Evolutionary conservation across 2,888 invertebrate species (phyloP).

Genomic region (Patella ulyssiponensis): DNA sequence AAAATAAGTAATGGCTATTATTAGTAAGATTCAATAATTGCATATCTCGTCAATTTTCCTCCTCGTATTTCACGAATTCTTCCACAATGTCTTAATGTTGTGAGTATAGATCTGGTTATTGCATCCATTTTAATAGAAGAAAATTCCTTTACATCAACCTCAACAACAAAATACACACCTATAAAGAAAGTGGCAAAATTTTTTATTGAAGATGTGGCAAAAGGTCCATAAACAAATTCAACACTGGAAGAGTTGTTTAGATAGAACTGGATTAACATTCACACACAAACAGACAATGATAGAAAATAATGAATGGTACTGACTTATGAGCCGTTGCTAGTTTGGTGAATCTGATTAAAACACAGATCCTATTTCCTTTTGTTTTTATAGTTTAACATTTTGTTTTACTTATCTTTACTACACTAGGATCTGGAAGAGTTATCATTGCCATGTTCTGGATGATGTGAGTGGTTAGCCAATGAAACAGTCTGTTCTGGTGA

Average conservation of each 20-base stretch:
- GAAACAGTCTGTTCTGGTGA: too few species aligned
- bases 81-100: slow-evolving; percentile 68
- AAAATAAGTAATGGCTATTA: too few species aligned
- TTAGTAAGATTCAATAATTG: slow-evolving; percentile 47
- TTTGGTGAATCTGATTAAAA: too few species aligned
- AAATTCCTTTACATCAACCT: slow-evolving; percentile 64
- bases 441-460: too few species aligned
- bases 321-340: too few species aligned
- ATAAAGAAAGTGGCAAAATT: slow-evolving; percentile 31
- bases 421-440: too few species aligned
- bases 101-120: slow-evolving; percentile 52
- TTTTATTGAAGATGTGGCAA: too few species aligned
- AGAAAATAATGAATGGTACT: background rate
- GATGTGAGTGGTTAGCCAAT: too few species aligned
- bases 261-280: background rate
- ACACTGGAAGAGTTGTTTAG: background rate
- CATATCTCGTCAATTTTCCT: slow-evolving; percentile 61
- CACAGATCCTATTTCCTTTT: too few species aligned
- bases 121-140: slow-evolving; percentile 62
- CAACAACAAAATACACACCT: slow-evolving; percentile 67
- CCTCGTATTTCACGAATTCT: slow-evolving; percentile 67
- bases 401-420: too few species aligned
- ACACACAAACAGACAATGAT: background rate
- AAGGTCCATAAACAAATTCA: background rate
- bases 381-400: too few species aligned